Evolutionary conservation across 2,113 vertebrate genomes (phyloP).

Genomic region (Peromyscus polionotus): DNA sequence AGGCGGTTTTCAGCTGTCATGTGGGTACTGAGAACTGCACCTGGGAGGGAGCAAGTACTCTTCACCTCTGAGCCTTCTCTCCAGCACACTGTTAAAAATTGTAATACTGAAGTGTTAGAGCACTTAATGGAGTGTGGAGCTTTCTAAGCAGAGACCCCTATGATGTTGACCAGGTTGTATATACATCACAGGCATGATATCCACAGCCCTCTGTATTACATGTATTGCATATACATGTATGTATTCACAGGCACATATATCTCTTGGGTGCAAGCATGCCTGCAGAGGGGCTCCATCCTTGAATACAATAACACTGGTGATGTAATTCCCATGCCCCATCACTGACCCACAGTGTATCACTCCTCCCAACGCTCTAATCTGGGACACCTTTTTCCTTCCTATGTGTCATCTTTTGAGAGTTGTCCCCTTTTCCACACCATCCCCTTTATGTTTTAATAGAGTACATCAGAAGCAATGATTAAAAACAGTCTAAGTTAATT

Average conservation of each 20-base stretch:
- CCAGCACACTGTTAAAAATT: background rate
- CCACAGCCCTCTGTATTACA: background rate
- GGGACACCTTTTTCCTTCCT: background rate
- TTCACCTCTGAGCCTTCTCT: background rate
- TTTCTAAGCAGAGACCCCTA: background rate
- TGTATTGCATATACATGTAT: no score
- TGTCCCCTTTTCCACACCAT: background rate
- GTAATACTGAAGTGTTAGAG: background rate
- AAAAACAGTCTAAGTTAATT: conserved; percentile 63
- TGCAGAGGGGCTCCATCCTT: background rate
- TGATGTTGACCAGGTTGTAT: no score
- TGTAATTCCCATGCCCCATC: background rate
- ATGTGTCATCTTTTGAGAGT: background rate
- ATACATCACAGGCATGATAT: background rate
- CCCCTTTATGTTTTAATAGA: conserved; percentile 66
- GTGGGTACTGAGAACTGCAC: background rate
- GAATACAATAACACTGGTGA: background rate
- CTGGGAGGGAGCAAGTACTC: background rate
- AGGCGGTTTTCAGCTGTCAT: background rate
- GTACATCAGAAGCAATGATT: conserved; percentile 59
- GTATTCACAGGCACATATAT: background rate
- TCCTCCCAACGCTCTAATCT: background rate
- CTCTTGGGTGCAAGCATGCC: background rate
- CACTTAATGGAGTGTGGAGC: background rate
- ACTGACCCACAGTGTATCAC: rapidly evolving